Evolutionary conservation across 2,888 invertebrate species (phyloP), one percentile per base, ranked within the genome.

Genomic region (Saturnia japonica): DNA sequence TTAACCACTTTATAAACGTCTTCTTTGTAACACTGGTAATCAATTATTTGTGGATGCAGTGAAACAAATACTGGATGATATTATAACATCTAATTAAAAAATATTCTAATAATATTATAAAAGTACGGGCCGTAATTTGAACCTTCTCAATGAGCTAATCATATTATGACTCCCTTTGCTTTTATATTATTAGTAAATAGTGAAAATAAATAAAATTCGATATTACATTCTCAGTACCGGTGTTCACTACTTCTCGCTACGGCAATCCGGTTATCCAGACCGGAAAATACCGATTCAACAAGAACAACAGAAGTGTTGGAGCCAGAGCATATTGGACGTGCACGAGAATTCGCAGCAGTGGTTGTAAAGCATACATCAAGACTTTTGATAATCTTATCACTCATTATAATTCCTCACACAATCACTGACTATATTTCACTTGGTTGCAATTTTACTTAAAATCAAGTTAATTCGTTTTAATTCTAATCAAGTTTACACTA

Each of bases 311-410:
- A 7, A 70, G 72, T 12, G 69, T 67, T 1, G 79, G 77, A 0
- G 70, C 73, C 0, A 83, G 72, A 57, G 80, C 77, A 22, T 79
- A 83, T 66, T 87, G 88, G 83, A 76, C 85, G 62, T 84, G 88
- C 70, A 84, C 83, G 42, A 76, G 74, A 25, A 75, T 74, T 68
- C 40, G 82, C 73, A 74, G 79, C 22, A 68, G 69, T 16, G 76
- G 78, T 8, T 88, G 88, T 68, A 74, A 76, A 28, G 86, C 88
- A 0, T 82, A 77, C 60, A 72, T 87, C 12, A 76, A 76, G 22
- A 86, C 87, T 0, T 67, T 73, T 6, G 73, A 79, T 8, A 76
- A 76, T 47, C 12, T 72, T 6, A 80, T 86, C 25, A 22, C 80
- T 25, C 81, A 78, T 72, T 74, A 69, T n/a, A 71, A 73, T 45